Evolutionary conservation across 2,797 vertebrate genomes (phyloP), one percentile per base, ranked within the genome.

Genomic region (Jordanella pulchra): DNA sequence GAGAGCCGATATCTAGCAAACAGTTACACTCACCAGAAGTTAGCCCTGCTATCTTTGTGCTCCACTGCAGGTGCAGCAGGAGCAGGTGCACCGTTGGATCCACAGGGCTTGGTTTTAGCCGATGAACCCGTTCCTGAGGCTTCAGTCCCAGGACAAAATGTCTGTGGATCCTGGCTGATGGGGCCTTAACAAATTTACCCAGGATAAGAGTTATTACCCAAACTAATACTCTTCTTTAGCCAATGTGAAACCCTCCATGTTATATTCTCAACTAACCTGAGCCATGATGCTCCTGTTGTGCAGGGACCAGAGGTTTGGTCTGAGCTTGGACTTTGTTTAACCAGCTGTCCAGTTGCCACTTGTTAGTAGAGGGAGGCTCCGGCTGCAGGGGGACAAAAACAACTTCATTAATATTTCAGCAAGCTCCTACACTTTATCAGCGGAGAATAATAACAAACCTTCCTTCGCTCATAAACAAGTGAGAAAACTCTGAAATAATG

Each of bases 341-440:
- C 97, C 97, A 99, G 90, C 98, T 98, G 91, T 98, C 97, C 89
- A 99, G 83, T 90, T 99, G 97, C 97, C 97, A 99, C 87, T 98
- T 99, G 92, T 98, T 99, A 67, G 96, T 96, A 9, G 97, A 97
- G 1, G 97, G 96, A 0, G 97, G 97, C 79, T 99, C 97, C 1
- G 97, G 97, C 97, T 99, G 27, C 0, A 76, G 15, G 28, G 45
- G 10, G 18, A 4, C 45, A 56, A 61, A 48, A 13, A 67, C 5
- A 61, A 32, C 6, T 1, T 45, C 1, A 1, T 67, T 51, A 63
- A 76, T 28, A 60, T 64, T 54, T 67, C 66, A 60, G 18, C 3
- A 44, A n/a, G 12, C 13, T 32, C 45, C 39, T 4, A 60, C 18
- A 65, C 18, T 75, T 39, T 30, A 23, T 9, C 44, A 47, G 45